Evolutionary conservation across 2,113 vertebrate genomes (phyloP).

Genomic region (Hystrix cristata): DNA sequence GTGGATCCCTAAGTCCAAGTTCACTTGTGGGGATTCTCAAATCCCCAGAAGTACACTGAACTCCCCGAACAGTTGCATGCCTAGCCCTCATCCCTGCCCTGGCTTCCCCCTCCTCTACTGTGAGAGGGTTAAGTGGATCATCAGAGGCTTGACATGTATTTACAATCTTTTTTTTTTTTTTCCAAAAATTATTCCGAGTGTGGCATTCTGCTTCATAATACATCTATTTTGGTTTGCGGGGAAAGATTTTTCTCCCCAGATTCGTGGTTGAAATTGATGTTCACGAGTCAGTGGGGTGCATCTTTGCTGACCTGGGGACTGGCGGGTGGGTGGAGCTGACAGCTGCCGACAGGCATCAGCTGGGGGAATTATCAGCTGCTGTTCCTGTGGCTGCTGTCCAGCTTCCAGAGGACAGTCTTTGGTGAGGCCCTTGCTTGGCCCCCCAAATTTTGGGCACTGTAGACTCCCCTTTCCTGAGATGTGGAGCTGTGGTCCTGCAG

Average conservation of each 20-base stretch:
- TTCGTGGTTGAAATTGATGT: not conserved
- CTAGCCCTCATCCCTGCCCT: accelerated
- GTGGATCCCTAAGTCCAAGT: not conserved
- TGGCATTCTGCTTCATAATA: not conserved
- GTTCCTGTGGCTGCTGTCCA: not conserved
- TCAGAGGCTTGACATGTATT: not conserved
- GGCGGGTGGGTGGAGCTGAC: not conserved
- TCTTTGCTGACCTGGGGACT: not conserved
- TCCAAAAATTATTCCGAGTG: not conserved
- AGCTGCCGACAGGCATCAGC: no score
- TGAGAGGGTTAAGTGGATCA: not conserved
- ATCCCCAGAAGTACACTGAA: not conserved
- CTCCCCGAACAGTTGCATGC: not conserved
- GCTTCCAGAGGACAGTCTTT: not conserved
- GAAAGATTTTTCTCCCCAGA: not conserved
- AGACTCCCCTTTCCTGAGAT: not conserved
- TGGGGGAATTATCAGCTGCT: not conserved
- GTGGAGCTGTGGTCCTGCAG: not conserved
- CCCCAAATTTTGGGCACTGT: not conserved
- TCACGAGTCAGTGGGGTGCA: not conserved
- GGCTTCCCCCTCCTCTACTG: accelerated
- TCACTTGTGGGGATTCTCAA: not conserved
- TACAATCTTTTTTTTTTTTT: not conserved
- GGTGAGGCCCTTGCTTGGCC: not conserved
- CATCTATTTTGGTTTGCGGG: not conserved